Conservation (phyloP, 2,797 vertebrate species). For the Coregonus suidteri region DNA sequence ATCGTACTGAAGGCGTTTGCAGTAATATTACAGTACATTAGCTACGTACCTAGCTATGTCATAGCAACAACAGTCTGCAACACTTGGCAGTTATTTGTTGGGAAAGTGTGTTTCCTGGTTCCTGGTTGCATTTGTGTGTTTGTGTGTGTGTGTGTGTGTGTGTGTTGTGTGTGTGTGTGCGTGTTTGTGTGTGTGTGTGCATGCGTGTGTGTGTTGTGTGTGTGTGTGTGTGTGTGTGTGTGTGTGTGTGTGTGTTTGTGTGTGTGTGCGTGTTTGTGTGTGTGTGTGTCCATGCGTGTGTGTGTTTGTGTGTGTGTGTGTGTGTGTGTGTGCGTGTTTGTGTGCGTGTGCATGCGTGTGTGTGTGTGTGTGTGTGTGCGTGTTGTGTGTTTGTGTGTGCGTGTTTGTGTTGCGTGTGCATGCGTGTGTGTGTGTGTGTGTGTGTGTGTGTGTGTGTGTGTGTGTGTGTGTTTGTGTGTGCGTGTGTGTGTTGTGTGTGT, state of each 20-base stretch:
- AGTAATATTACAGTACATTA: not conserved
- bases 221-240: constrained; percentile 27
- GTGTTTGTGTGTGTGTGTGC: constrained; percentile 3
- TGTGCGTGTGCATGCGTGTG: not conserved
- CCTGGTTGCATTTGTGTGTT: no score
- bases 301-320: no score
- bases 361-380: no score
- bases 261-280: no score
- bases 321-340: constrained; percentile 32
- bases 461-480: no score
- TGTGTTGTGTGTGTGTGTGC: not conserved
- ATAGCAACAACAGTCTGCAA: not conserved
- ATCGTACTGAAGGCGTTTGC: not conserved
- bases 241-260: not conserved
- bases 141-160: not conserved
- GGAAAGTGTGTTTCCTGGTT: not conserved
- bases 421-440: no score
- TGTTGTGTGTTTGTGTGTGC: no score
- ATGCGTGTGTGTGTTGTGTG: constrained; percentile 30
- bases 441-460: no score
- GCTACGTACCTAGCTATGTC: not conserved
- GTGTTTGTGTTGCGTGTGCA: no score
- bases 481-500: no score
- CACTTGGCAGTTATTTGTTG: not conserved
- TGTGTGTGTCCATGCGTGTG: no score